phyloP scores from a whole-genome alignment of 2,113 vertebrate species.

The Anguilla japonica region DNA sequence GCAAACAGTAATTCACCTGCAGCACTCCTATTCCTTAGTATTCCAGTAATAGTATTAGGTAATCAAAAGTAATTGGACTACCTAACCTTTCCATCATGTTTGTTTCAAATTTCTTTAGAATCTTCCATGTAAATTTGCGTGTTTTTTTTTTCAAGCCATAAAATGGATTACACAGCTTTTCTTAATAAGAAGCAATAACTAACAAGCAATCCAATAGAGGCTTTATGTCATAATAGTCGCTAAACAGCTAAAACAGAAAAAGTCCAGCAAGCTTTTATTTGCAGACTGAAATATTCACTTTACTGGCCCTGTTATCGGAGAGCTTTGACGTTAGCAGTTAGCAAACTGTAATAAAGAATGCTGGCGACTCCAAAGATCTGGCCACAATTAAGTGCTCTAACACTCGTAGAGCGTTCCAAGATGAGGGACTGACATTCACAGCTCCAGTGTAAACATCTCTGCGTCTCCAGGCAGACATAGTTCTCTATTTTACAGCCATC shows the following conservation, averaged over 20 bases:
- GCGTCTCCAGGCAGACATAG: constrained; percentile 3
- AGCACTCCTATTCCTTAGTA: too few species aligned
- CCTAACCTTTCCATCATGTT: too few species aligned
- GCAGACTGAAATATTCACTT: constrained; percentile 47
- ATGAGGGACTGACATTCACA: not conserved
- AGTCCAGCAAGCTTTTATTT: constrained; percentile 26
- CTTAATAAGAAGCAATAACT: not conserved
- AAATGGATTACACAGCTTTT: too few species aligned
- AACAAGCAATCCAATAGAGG: not conserved
- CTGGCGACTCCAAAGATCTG: constrained; percentile 58
- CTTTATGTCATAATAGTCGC: not conserved
- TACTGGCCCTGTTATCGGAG: constrained; percentile 49
- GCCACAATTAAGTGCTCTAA: constrained; percentile 58
- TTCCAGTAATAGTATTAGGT: too few species aligned
- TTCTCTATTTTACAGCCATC: not conserved
- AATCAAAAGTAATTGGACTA: too few species aligned
- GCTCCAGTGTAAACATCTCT: not conserved
- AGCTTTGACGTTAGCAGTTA: constrained; percentile 58
- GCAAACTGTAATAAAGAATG: constrained; percentile 57
- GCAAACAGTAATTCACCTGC: too few species aligned
- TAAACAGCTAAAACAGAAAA: constrained; percentile 8
- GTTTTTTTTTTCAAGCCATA: too few species aligned
- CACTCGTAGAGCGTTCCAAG: constrained; percentile 37
- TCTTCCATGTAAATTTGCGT: too few species aligned
- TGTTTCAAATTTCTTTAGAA: too few species aligned